phyloP scores from a whole-genome alignment of 53 echinoderm and acorn worm genomes.

The Astropecten irregularis region DNA sequence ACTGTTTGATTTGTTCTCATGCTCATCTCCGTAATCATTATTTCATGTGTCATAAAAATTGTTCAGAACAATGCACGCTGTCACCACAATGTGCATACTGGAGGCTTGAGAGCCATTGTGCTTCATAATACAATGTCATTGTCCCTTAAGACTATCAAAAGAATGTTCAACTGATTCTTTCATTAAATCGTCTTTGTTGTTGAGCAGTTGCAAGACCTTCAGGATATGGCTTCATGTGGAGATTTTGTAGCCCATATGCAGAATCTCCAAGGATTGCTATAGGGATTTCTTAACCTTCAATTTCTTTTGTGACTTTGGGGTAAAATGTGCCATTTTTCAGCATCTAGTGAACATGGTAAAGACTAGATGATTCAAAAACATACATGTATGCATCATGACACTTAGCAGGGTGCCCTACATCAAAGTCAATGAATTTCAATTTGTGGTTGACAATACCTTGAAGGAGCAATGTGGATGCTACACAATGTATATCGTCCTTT shows the following conservation, averaged over 20 bases:
- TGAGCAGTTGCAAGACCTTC: constrained; percentile 17
- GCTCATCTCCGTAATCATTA: neutral
- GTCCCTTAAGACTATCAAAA: constrained; percentile 20
- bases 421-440: too few species aligned
- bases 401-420: too few species aligned
- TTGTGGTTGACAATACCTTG: too few species aligned
- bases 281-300: constrained; percentile 26
- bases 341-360: constrained; percentile 17
- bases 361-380: constrained; percentile 34
- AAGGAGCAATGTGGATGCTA: too few species aligned
- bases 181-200: constrained; percentile 43
- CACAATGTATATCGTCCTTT: too few species aligned
- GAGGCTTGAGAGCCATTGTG: constrained; percentile 25
- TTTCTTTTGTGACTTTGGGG: neutral
- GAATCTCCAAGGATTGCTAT: constrained; percentile 43
- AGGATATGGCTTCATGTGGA: constrained; percentile 29
- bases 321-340: constrained; percentile 24
- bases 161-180: constrained; percentile 39
- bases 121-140: constrained; percentile 43
- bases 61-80: constrained; percentile 18
- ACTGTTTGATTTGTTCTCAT: too few species aligned
- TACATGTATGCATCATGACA: too few species aligned
- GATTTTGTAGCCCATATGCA: constrained; percentile 17
- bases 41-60: constrained; percentile 38
- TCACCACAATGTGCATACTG: constrained; percentile 35